A percentile compares a stretch with the other conserved stretches of the same genome.
Evolutionary conservation across 2,888 invertebrate species (phyloP).

Genomic region (Agriopis leucophaearia): DNA sequence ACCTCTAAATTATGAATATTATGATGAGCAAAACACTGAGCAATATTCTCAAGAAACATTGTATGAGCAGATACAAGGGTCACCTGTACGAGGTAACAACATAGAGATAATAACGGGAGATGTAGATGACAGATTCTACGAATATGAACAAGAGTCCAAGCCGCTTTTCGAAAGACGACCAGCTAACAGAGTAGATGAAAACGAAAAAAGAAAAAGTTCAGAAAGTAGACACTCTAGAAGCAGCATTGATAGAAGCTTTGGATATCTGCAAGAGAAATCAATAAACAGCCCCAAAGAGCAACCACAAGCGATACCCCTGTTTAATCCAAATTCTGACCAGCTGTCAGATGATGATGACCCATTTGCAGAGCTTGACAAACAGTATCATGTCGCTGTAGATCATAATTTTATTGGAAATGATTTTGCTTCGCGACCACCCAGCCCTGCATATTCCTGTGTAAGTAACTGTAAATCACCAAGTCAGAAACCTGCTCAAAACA

Average conservation of each 20-base stretch:
- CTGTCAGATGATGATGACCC: constrained; percentile 76
- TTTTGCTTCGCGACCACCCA: constrained; percentile 45
- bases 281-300: constrained; percentile 45
- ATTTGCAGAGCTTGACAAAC: constrained; percentile 79
- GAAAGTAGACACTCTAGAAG: constrained; percentile 48
- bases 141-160: constrained; percentile 45
- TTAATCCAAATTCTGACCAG: constrained; percentile 66
- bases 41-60: constrained; percentile 48
- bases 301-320: constrained; percentile 60
- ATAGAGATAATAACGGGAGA: constrained; percentile 32
- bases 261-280: constrained; percentile 36
- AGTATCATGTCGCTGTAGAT: constrained; percentile 82
- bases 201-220: constrained; percentile 47
- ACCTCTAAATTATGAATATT: constrained; percentile 47
- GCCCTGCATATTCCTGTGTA: constrained; percentile 11
- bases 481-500: constrained; percentile 33
- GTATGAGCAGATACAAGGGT: constrained; percentile 48
- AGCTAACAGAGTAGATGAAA: constrained; percentile 47
- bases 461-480: constrained; percentile 43
- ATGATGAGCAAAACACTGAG: constrained; percentile 44
- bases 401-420: constrained; percentile 73
- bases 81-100: constrained; percentile 39
- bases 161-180: constrained; percentile 63
- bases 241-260: constrained; percentile 52
- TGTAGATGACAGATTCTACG: constrained; percentile 27